Evolutionary conservation across 2,113 vertebrate species (phyloP).

Genomic region (Cyrtonyx montezumae): DNA sequence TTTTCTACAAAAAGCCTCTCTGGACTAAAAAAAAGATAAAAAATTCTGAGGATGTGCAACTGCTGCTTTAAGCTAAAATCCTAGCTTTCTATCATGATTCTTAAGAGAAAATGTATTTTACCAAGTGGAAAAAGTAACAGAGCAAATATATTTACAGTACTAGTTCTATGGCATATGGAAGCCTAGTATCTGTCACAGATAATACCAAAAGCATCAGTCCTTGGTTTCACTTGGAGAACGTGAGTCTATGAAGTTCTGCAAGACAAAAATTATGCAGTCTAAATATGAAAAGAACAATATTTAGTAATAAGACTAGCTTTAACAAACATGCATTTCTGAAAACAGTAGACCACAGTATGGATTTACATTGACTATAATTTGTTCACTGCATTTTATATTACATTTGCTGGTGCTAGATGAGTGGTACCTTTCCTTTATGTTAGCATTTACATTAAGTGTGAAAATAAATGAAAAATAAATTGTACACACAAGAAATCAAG

Average conservation of each 20-base stretch:
- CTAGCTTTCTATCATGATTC: background rate
- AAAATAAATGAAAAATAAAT: background rate
- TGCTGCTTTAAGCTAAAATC: background rate
- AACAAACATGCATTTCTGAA: background rate
- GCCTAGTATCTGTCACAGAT: rapidly evolving
- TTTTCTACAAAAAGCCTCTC: background rate
- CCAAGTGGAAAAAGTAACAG: background rate
- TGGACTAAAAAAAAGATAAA: background rate
- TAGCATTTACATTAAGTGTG: background rate
- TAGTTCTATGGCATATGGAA: background rate
- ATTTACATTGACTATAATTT: background rate
- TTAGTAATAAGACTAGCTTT: background rate
- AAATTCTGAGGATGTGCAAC: background rate
- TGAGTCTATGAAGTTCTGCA: background rate
- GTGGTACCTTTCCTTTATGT: background rate
- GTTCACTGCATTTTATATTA: background rate
- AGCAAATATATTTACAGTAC: background rate
- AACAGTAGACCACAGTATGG: background rate
- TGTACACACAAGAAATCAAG: background rate
- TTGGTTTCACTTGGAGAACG: background rate
- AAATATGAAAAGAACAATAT: background rate
- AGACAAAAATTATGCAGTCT: background rate
- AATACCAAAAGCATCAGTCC: background rate
- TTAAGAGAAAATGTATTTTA: background rate
- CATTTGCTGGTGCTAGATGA: background rate